Evolutionary conservation across 2,797 vertebrate species (phyloP).

Genomic region (Potorous gilbertii): DNA sequence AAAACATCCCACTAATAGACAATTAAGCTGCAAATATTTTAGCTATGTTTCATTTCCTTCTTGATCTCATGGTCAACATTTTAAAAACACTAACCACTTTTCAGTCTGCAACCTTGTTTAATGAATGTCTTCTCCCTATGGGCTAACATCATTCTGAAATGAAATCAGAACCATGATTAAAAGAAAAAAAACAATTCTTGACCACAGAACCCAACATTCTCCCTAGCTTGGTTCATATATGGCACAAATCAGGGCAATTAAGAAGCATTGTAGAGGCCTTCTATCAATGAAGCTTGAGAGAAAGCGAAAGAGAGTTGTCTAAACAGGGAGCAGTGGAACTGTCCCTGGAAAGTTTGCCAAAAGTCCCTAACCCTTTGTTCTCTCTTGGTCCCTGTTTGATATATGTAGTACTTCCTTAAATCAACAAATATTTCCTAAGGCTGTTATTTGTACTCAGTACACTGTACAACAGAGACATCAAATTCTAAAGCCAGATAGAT

Average conservation of each 20-base stretch:
- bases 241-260: background rate
- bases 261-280: background rate
- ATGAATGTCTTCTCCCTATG: background rate
- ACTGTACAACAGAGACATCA: background rate
- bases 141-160: background rate
- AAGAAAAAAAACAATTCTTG: background rate
- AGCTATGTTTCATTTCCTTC: background rate
- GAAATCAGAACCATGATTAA: constrained; percentile 6
- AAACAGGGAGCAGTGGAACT: background rate
- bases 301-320: background rate
- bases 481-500: background rate
- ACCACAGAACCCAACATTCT: background rate
- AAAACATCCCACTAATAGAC: background rate
- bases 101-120: background rate
- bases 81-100: background rate
- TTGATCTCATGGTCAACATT: background rate
- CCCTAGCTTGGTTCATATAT: background rate
- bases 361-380: background rate
- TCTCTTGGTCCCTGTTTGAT: background rate
- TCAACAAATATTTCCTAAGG: background rate
- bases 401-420: background rate
- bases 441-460: background rate
- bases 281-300: background rate
- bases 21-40: background rate
- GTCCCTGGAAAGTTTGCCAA: background rate